Percentiles rank a stretch among this genome's conserved stretches.
Conservation (phyloP, 2,797 vertebrate species). For the Pipistrellus kuhlii region DNA sequence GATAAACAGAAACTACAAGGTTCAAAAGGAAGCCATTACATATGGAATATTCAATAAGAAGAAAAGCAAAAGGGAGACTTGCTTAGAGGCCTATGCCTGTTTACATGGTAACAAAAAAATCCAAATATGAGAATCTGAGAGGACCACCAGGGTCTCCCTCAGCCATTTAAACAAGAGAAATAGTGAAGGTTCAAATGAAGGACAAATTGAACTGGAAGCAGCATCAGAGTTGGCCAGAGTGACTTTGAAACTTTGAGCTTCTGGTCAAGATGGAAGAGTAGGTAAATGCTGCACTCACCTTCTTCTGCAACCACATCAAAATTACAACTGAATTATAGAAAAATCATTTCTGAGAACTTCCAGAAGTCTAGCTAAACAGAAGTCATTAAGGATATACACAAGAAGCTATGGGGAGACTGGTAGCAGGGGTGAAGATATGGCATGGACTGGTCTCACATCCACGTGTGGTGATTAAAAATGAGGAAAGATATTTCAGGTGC, state of each 20-base stretch:
- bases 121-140: conserved; percentile 45
- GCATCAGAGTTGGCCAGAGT: conserved; percentile 2
- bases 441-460: not conserved
- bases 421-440: not conserved
- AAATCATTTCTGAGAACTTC: too few species aligned
- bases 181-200: conserved; percentile 43
- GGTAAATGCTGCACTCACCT: not conserved
- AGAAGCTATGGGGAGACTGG: not conserved
- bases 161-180: conserved; percentile 52
- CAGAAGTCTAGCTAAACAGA: too few species aligned
- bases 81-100: conserved; percentile 18
- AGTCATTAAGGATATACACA: not conserved
- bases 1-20: conserved; percentile 53
- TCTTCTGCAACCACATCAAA: not conserved
- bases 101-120: conserved; percentile 57
- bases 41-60: conserved; percentile 31
- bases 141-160: not conserved
- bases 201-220: not conserved
- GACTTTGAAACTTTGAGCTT: not conserved
- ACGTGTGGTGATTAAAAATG: not conserved
- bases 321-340: too few species aligned
- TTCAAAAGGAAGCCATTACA: conserved; percentile 57
- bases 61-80: conserved; percentile 39
- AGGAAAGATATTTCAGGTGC: not conserved
- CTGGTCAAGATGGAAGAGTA: not conserved